Conservation (phyloP, 2,797 vertebrate genomes). For the Coregonus suidteri region DNA sequence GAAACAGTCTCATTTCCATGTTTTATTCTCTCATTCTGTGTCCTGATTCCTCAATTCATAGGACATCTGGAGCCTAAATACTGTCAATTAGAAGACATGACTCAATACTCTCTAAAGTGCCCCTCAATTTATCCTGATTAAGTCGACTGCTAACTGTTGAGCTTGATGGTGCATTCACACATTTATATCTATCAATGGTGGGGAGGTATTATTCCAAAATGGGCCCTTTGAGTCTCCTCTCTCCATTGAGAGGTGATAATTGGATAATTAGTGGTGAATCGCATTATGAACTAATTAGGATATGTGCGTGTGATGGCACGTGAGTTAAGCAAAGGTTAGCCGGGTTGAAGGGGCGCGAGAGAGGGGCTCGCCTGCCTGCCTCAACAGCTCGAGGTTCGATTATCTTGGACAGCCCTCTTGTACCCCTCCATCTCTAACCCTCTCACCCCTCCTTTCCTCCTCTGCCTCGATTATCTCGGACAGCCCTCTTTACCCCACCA, state of each 20-base stretch:
- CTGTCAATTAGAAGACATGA: background rate
- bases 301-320: slow-evolving; percentile 82
- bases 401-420: slow-evolving; percentile 34
- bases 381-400: slow-evolving; percentile 60
- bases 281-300: slow-evolving; percentile 75
- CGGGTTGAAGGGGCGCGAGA: slow-evolving; percentile 10
- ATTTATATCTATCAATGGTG: slow-evolving; percentile 65
- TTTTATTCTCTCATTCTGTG: background rate
- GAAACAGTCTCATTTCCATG: background rate
- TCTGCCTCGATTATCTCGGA: slow-evolving; percentile 43
- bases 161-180: slow-evolving; percentile 50
- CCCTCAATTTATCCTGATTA: background rate
- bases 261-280: slow-evolving; percentile 73
- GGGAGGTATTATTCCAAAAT: slow-evolving; percentile 30
- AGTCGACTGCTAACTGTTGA: background rate
- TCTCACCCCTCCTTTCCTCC: slow-evolving; percentile 4
- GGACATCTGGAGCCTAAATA: background rate
- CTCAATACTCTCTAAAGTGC: background rate
- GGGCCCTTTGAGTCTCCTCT: slow-evolving; percentile 51
- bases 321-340: slow-evolving; percentile 73
- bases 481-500: slow-evolving; percentile 8
- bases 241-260: slow-evolving; percentile 63
- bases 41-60: background rate
- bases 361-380: slow-evolving; percentile 25
- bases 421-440: background rate